Conservation (phyloP, 2,113 vertebrate species). For the Alexandromys fortis region DNA sequence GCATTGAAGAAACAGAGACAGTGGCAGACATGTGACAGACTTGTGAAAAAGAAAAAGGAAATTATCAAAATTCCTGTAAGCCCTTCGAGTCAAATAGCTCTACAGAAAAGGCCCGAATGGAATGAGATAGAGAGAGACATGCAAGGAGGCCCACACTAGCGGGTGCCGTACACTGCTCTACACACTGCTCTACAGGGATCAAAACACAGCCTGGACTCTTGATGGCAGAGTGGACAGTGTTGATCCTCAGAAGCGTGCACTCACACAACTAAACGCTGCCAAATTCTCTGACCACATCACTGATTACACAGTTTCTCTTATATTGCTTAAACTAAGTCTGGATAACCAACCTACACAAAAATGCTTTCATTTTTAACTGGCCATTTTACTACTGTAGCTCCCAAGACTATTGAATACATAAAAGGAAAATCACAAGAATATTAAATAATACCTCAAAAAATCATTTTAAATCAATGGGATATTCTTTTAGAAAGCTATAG, state of each 20-base stretch:
- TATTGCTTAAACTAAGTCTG: constrained; percentile 8
- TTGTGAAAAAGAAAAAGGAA: not conserved
- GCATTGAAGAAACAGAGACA: not conserved
- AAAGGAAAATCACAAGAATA: constrained; percentile 39
- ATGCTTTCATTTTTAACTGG: constrained; percentile 54
- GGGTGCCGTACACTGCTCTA: not conserved
- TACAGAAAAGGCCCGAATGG: not conserved
- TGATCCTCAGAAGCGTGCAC: not conserved
- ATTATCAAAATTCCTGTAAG: not conserved
- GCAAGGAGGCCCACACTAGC: not conserved
- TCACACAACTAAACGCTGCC: not conserved
- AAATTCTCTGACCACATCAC: not conserved
- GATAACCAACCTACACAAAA: not conserved
- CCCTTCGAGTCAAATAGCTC: not conserved
- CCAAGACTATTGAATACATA: constrained; percentile 23
- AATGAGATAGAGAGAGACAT: not conserved
- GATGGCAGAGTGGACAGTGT: accelerated
- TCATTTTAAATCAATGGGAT: constrained; percentile 6
- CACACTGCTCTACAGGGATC: not conserved
- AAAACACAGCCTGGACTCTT: not conserved
- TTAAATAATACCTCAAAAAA: constrained; percentile 52
- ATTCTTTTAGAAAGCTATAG: constrained; percentile 22
- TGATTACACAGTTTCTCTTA: not conserved
- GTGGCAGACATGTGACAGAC: not conserved
- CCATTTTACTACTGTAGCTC: not conserved